Base-by-base conservation (phyloP, 2,888 invertebrate genomes). In the Ceramica pisi region DNA sequence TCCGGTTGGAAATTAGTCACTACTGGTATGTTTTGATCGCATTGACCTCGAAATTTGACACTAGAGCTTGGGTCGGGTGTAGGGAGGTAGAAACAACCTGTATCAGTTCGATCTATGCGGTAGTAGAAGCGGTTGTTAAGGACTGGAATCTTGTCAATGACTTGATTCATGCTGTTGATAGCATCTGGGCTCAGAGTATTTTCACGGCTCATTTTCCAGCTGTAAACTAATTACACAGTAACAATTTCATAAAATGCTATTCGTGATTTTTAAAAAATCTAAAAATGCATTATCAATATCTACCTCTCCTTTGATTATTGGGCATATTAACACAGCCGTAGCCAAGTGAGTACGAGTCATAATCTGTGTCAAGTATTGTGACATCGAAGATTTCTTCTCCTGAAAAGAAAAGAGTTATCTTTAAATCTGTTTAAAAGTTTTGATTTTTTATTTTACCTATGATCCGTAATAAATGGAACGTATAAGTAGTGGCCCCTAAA, bases 261-360 rank as follows among this genome's bases (percentile, higher is more conserved):
- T 38, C 8, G 14, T 0, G 8, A 21, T 7, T 21, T 35, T 21
- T 5, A 56, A 10, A 56, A 21, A 38, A 31, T 9, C 10, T 3
- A 7, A 16, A 35, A 6, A 41, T n/a, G 23, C 9, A 35, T 50
- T 21, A 26, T n/a, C 4, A 35, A 38, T 66, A 81, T 59, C 23
- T 84, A 89, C 89, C 81, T 89, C 86, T 84, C 65, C 85, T 82
- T 62, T 82, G 81, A 16, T 77, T 60, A 35, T 16, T 38, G 19
- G 44, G 57, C 9, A 96, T 87, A 81, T 97, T 94, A 0, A 88
- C 89, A 85, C 97, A 97, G 44, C 97, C 96, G 94, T 97, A 97
- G 1, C 96, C 96, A 0, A 97, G 95, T 2, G 97, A 92, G 81
- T 96, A 97, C 51, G 93, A 92, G 0, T 90, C 90, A 85, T 97